Evolutionary conservation across 2,113 vertebrate genomes (phyloP).

Genomic region (Epinephelus cyanopodus): DNA sequence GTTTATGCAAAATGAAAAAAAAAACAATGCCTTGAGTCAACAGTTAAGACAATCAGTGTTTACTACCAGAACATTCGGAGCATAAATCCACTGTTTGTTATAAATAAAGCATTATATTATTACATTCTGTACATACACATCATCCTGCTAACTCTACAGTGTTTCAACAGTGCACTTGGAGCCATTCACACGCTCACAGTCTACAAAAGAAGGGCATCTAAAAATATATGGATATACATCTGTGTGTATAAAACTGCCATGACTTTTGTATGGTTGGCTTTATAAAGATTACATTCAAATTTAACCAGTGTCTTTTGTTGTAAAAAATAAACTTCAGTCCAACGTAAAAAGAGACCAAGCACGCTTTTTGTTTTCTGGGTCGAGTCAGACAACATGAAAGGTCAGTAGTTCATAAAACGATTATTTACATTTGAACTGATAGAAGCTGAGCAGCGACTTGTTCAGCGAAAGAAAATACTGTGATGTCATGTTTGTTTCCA

Average conservation of each 20-base stretch:
- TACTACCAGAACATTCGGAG: constrained; percentile 48
- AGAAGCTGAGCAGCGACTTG: neutral
- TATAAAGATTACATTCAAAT: constrained; percentile 39
- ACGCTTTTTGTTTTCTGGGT: neutral
- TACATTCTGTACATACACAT: constrained; percentile 52
- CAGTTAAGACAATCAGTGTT: constrained; percentile 41
- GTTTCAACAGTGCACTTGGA: constrained; percentile 35
- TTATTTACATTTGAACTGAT: neutral
- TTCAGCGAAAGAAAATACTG: neutral
- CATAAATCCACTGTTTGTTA: constrained; percentile 49
- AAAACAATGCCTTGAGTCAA: neutral
- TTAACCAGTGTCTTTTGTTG: constrained; percentile 1
- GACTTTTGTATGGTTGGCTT: constrained; percentile 15
- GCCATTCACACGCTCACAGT: constrained; percentile 10
- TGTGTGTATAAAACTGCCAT: constrained; percentile 20
- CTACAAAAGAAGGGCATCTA: constrained; percentile 9
- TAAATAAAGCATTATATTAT: constrained; percentile 74
- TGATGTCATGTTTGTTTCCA: neutral
- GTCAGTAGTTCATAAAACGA: neutral
- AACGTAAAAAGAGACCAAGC: constrained; percentile 6
- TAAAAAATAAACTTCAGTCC: constrained; percentile 12
- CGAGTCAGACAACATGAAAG: constrained; percentile 5
- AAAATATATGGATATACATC: constrained; percentile 3
- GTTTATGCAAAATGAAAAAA: neutral
- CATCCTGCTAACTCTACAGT: constrained; percentile 41